Percentiles rank a stretch among this genome's conserved stretches.
Evolutionary conservation across 2,888 invertebrate species (phyloP).

Genomic region (Conchocele bisecta): DNA sequence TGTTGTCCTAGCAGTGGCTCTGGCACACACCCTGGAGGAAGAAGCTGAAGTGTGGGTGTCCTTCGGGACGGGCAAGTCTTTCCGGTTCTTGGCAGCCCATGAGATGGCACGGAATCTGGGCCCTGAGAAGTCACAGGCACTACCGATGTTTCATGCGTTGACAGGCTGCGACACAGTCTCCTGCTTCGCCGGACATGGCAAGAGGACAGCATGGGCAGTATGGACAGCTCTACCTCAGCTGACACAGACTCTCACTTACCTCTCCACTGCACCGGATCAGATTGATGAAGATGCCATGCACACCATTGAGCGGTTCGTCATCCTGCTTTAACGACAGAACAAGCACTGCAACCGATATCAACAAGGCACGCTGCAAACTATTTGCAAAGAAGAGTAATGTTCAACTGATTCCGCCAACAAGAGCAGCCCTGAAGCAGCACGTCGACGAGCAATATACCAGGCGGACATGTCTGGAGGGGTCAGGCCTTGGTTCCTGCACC

Average conservation of each 20-base stretch:
- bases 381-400: not conserved
- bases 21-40: no score
- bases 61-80: slow-evolving; percentile 16
- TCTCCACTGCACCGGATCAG: not conserved
- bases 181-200: slow-evolving; percentile 6
- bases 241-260: not conserved
- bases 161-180: slow-evolving; percentile 27
- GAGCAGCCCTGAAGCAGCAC: not conserved
- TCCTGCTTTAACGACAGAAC: slow-evolving; percentile 4
- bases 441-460: not conserved
- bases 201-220: slow-evolving; percentile 13
- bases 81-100: not conserved
- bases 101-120: not conserved
- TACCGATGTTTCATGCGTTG: slow-evolving; percentile 14
- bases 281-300: not conserved
- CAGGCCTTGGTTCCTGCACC: not conserved
- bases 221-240: not conserved
- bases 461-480: not conserved
- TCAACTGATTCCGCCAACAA: not conserved
- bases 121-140: not conserved
- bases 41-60: slow-evolving; percentile 1
- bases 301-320: not conserved
- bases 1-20: slow-evolving; percentile 23
- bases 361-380: not conserved
- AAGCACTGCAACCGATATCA: not conserved